These are phyloP conservation scores for Lytechinus pictus DNA, from an alignment of 35 echinoderm and acorn worm genomes.

Conservation along the genomic window DNA sequence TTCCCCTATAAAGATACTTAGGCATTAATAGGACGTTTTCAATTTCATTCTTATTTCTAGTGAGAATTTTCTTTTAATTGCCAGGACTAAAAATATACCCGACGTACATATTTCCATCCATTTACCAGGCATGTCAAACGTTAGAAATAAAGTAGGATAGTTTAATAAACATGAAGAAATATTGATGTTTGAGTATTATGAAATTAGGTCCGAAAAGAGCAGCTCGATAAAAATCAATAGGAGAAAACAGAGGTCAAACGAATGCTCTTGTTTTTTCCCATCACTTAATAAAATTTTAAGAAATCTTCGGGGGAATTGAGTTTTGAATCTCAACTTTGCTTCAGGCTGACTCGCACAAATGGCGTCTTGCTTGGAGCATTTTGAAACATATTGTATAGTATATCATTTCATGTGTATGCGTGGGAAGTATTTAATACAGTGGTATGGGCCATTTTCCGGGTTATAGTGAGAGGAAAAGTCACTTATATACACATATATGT, in stretches of 20 bases:
- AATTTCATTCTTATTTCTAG: neutral
- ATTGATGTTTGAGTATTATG: neutral
- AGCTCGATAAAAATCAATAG: neutral
- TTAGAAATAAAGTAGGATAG: neutral
- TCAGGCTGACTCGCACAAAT: neutral
- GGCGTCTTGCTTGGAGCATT: neutral
- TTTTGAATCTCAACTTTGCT: neutral
- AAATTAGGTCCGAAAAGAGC: constrained; percentile 11
- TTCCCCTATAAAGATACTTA: neutral
- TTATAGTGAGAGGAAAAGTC: too few species aligned
- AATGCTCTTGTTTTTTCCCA: neutral
- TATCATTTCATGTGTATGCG: neutral
- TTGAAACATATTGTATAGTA: neutral
- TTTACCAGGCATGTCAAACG: neutral
- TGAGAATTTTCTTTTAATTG: too few species aligned
- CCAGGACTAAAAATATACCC: neutral
- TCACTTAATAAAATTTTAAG: neutral
- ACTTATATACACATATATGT: too few species aligned
- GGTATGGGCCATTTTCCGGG: too few species aligned
- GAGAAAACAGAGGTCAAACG: neutral
- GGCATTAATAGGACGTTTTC: neutral
- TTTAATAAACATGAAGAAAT: neutral
- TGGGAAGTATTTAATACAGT: too few species aligned
- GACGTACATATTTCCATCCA: neutral
- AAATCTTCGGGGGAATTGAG: neutral